Percentiles rank a stretch among this genome's conserved stretches.
These are phyloP conservation scores for Rhineura floridana DNA, from an alignment of 2,113 vertebrate genomes.

Conservation along the genomic window DNA sequence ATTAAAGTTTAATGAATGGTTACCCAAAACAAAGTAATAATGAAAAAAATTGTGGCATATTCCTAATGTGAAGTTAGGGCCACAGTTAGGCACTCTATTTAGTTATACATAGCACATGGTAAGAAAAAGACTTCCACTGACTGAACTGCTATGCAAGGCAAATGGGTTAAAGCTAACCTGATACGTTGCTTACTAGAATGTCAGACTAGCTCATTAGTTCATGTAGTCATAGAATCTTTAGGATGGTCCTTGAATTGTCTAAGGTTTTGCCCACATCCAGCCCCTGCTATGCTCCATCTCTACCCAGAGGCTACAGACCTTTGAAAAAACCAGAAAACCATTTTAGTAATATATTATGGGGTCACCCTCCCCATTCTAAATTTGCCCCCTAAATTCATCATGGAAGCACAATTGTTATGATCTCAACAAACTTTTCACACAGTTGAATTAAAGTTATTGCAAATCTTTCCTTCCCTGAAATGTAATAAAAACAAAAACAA, in stretches of 20 bases:
- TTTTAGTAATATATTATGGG: neutral
- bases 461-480: conserved; percentile 32
- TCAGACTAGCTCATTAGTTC: neutral
- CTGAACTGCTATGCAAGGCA: neutral
- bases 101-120: neutral
- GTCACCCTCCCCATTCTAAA: neutral
- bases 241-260: neutral
- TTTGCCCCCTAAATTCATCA: neutral
- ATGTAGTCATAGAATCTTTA: neutral
- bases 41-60: neutral
- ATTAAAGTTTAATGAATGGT: neutral
- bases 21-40: neutral
- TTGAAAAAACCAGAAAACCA: neutral
- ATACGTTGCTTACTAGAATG: neutral
- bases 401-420: neutral
- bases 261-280: neutral
- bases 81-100: neutral
- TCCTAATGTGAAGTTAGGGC: neutral
- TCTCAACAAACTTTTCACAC: neutral
- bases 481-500: conserved; percentile 20
- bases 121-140: neutral
- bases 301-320: neutral
- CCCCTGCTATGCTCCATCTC: neutral
- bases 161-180: neutral
- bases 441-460: conserved; percentile 29